Percentiles rank a stretch among this genome's conserved stretches.
phyloP scores from a whole-genome alignment of 2,797 vertebrate genomes.

The Trichosurus vulpecula region DNA sequence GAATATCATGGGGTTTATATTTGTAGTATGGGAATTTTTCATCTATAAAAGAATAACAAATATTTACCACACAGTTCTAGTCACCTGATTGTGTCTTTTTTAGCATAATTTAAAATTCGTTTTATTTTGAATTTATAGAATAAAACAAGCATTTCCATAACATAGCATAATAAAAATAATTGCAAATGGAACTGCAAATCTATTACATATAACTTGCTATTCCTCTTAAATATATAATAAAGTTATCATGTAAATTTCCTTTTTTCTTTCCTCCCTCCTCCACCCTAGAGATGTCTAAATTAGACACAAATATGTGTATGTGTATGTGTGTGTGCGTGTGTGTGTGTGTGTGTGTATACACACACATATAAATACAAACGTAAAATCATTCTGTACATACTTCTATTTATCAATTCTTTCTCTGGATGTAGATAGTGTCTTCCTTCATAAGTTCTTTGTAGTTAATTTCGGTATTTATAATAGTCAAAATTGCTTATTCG shows the following conservation, averaged over 20 bases:
- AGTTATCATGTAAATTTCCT: neutral
- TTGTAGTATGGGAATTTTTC: neutral
- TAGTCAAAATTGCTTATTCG: neutral
- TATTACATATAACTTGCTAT: neutral
- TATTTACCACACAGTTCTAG: neutral
- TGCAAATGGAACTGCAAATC: neutral
- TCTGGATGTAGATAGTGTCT: neutral
- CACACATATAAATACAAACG: too few species aligned
- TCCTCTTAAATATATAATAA: neutral
- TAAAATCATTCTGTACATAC: neutral
- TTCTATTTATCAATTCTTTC: neutral
- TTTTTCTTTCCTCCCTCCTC: neutral
- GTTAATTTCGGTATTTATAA: neutral
- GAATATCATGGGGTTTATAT: neutral
- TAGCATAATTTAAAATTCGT: neutral
- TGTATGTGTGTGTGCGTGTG: neutral
- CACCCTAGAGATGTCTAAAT: neutral
- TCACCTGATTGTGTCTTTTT: neutral
- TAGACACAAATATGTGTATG: neutral
- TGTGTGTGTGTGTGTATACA: neutral
- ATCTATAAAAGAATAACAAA: neutral
- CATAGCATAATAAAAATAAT: neutral
- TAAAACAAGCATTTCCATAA: neutral
- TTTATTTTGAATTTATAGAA: neutral
- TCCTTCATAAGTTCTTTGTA: neutral